Base-by-base conservation (phyloP, 1,140 invertebrate genomes). In the Camponotus floridanus region DNA sequence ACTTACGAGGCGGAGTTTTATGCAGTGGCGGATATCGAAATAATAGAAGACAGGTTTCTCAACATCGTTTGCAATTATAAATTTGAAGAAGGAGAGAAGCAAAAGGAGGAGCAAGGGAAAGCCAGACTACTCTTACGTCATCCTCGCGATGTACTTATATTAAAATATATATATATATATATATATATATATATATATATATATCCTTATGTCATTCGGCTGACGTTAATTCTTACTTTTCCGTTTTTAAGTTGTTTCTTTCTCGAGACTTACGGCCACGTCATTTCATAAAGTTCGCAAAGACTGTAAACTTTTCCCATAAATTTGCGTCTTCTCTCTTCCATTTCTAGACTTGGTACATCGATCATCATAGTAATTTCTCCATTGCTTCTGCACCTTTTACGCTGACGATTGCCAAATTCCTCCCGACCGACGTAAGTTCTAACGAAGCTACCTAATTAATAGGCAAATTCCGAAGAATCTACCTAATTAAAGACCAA, bases 291-390 rank as follows among this genome's bases (percentile, higher is more conserved):
- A 79, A 78, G 80, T 86, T 68, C 65, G 61, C 70, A n/a, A 36
- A 62, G 85, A 76, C 70, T 68, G 65, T 42, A 48, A 88, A 88
- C 64, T 88, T 88, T 87, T 71, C 86, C 55, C 87, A 88, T 88
- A 88, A 88, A 88, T 88, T 88, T 59, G 42, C 73, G 65, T 61
- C 65, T 26, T 26, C 80, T 36, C 39, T 45, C 31, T 36, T 57
- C 13, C 51, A 36, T 62, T 87, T 61, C 11, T 31, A 64, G 85
- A 57, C 67, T 64, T 11, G 65, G 55, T 65, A 76, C 78, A 88
- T 87, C 86, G 86, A 88, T 88, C 87, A 87, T 88, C 85, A 70
- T 85, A 73, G 65, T 80, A 76, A 86, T 88, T 87, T 79, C 78
- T 78, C 39, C 70, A 33, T 67, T 84, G 67, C 81, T 68, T n/a